Evolutionary conservation across 2,797 vertebrate species (phyloP), one percentile per base, ranked within the genome.

Genomic region (Neoniphon sammara): DNA sequence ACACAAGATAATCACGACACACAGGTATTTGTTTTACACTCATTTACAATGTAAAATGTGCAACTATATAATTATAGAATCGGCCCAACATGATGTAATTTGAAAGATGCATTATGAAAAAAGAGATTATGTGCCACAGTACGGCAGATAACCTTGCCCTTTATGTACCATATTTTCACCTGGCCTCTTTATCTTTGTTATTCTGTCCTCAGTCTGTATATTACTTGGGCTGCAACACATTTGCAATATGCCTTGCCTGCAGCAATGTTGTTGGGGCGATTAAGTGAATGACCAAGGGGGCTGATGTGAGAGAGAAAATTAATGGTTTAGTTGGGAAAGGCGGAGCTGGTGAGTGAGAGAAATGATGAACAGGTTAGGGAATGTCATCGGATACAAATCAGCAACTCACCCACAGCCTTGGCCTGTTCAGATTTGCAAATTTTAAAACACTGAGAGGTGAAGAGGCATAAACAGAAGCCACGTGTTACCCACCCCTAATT

Each of bases 361-460:
- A 70, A 66, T 75, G 56, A 77, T 66, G 54, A 83, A 78, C 73
- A 77, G 82, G 74, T 83, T 69, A 76, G 30, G 66, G 72, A 85
- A 77, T 74, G 71, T 78, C 65, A 75, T 61, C 69, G 30, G 65
- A 71, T 76, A 20, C 34, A 46, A 71, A 80, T 53, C 8, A 46
- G 58, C 54, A 17, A 34, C 23, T 65, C 74, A 20, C 6, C 47
- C 47, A 6, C 39, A 78, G 44, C 59, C 49, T 64, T 77, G 36
- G 65, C 27, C 17, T n/a, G 61, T 68, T 80, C n/a, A 56, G 20
- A 61, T 60, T 8, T 53, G 27, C 46, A 31, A 62, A 68, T 66
- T 36, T 64, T 23, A 70, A 67, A 67, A 50, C 9, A 56, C 2
- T 39, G 27, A 46, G 18, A 30, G 60, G 55, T 47, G 23, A 11